Evolutionary conservation across 2,113 vertebrate species (phyloP), one percentile per base, ranked within the genome.

Genomic region (Grammomys surdaster): DNA sequence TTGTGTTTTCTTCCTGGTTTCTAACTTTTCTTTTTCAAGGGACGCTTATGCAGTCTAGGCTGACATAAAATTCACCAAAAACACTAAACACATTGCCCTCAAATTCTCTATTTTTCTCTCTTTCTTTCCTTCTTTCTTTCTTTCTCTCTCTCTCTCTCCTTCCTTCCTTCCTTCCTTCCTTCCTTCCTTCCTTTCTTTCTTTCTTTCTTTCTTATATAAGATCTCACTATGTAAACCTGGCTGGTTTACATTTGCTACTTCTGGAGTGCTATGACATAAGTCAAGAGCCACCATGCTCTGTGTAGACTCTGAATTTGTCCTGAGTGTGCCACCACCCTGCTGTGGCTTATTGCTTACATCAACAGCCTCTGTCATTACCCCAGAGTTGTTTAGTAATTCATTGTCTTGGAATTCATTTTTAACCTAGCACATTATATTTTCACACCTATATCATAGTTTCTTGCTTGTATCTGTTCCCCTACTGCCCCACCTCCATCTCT

Each of bases 41-140:
- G 48, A 58, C 58, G 14, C 69, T 16, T 73, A 20, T 31, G 51
- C 19, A 1, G 24, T 40, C 24, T n/a, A 88, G 51, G 51, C 8
- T 43, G 36, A 69, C 36, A 14, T 88, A 36, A 88, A 20, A 88
- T 54, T 88, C 86, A 54, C 86, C 20, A 88, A 72, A 33, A 31
- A 33, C 48, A 28, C 14, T 8, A 85, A 46, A 16, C 81, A 65
- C 7, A 31, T 14, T 40, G 67, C 22, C 67, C 48, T 88, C 46
- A 72, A 72, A 72, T 63, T 63, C 58, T 43, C 58, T 65, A 17
- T 19, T 43, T 40, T 19, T 17, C 40, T 7, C 6, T 9, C 4
- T 1, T 72, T 2, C 5, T 14, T 69, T 33, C 8, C 1, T 33
- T 33, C 10, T 6, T 14, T 36, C 16, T 70, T 2, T 7, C 7